A percentile compares a stretch with the other conserved stretches of the same genome.
phyloP scores from a whole-genome alignment of 2,797 vertebrate species.

The Channa striata region DNA sequence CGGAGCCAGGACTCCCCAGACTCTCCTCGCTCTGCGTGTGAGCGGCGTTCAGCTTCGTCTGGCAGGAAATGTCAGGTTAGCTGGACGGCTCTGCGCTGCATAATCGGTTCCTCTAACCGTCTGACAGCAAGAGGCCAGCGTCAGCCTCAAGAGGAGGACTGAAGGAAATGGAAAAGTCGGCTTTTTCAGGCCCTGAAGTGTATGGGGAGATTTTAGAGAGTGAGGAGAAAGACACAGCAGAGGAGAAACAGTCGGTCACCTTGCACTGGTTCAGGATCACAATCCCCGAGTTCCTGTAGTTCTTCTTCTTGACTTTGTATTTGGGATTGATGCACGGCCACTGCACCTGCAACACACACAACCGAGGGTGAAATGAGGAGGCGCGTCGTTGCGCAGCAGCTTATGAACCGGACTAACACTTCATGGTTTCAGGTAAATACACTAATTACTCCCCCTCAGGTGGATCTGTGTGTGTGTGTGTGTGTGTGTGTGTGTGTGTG shows the following conservation, averaged over 20 bases:
- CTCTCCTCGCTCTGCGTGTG: not conserved
- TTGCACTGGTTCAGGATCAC: constrained; percentile 98
- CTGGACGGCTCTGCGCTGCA: not conserved
- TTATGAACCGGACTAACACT: no score
- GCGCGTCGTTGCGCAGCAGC: no score
- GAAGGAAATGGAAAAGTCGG: not conserved
- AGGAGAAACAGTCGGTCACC: constrained; percentile 76
- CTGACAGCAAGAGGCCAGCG: constrained; percentile 11
- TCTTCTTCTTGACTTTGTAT: constrained; percentile 97
- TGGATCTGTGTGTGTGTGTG: no score
- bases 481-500: no score
- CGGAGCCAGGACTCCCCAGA: constrained; percentile 28
- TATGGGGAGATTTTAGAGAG: not conserved
- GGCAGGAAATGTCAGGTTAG: constrained; percentile 50
- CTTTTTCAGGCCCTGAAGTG: not conserved
- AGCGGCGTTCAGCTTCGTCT: constrained; percentile 9
- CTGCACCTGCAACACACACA: constrained; percentile 70
- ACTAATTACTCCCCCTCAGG: no score
- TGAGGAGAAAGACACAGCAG: not conserved
- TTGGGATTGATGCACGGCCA: constrained; percentile 98
- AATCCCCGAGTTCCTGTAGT: constrained; percentile 97
- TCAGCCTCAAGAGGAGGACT: not conserved
- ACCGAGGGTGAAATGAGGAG: no score
- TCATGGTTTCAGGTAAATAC: no score
- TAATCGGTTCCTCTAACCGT: constrained; percentile 36